These are phyloP conservation scores for Neelides sp. DNA, from an alignment of 1,140 invertebrate genomes.

Conservation along the genomic window DNA sequence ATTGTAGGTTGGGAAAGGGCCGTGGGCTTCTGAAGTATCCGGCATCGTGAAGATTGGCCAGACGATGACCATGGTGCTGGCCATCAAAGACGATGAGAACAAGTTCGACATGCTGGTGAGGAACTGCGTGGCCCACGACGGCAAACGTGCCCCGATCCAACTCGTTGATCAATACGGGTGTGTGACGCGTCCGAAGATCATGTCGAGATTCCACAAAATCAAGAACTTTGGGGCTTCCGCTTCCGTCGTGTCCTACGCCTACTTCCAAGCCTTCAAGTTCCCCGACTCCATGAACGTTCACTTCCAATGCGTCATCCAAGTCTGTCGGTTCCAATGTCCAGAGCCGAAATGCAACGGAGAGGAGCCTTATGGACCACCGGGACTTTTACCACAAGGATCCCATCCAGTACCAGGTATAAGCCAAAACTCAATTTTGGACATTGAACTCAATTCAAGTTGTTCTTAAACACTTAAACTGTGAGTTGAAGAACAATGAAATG, in stretches of 20 bases:
- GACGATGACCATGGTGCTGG: conserved; percentile 90
- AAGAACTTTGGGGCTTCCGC: conserved; percentile 89
- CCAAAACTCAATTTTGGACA: conserved; percentile 7
- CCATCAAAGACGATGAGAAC: conserved; percentile 88
- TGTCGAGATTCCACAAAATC: conserved; percentile 85
- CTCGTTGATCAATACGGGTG: conserved; percentile 83
- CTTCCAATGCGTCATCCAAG: conserved; percentile 92
- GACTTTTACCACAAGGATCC: conserved; percentile 26
- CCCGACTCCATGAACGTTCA: conserved; percentile 93
- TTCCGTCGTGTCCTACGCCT: conserved; percentile 83
- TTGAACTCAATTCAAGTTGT: no score
- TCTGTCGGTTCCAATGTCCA: conserved; percentile 82
- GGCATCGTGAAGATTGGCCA: conserved; percentile 91
- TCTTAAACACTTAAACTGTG: no score
- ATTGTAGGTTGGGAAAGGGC: conserved; percentile 64
- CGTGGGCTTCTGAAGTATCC: conserved; percentile 85
- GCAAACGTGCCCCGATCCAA: conserved; percentile 80
- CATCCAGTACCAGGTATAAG: conserved; percentile 14
- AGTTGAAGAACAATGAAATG: no score
- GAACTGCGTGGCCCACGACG: conserved; percentile 87
- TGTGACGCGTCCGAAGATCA: conserved; percentile 81
- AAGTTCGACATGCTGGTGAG: conserved; percentile 90
- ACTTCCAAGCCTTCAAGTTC: conserved; percentile 95
- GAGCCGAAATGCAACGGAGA: conserved; percentile 69
- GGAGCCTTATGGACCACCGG: conserved; percentile 55